phyloP scores from a whole-genome alignment of 2,113 vertebrate genomes.

The Aplodontia rufa region DNA sequence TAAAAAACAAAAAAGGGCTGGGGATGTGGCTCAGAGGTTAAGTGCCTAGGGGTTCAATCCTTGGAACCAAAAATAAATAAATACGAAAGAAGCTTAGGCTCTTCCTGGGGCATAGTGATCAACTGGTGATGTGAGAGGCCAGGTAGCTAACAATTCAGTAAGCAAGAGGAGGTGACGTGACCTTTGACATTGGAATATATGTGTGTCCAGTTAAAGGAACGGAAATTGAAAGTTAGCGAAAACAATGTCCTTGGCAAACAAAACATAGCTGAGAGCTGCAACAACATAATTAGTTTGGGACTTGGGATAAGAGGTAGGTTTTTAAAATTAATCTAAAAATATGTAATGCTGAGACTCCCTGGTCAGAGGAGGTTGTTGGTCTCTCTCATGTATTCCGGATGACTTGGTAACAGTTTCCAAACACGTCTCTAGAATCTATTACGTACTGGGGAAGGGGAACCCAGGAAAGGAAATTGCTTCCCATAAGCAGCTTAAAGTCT shows the following conservation, averaged over 20 bases:
- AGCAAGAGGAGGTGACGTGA: neutral
- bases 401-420: neutral
- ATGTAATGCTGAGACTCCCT: neutral
- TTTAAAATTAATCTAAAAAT: neutral
- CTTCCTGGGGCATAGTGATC: neutral
- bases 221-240: neutral
- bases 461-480: neutral
- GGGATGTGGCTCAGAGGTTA: no score
- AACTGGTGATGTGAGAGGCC: neutral
- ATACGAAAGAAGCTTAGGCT: neutral
- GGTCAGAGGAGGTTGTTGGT: neutral
- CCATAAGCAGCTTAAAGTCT: neutral
- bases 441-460: neutral
- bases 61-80: no score
- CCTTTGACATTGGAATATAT: neutral
- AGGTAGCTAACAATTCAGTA: neutral
- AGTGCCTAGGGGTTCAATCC: no score
- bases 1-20: no score
- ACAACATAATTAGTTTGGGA: neutral
- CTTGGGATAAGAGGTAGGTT: neutral
- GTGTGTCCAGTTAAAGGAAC: neutral
- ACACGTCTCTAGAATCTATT: neutral
- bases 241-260: neutral
- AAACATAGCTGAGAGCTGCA: neutral
- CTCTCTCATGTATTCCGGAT: neutral